These are phyloP conservation scores for Caenorhabditis briggsae DNA, from an alignment of 1,140 invertebrate genomes.

Conservation along the genomic window DNA sequence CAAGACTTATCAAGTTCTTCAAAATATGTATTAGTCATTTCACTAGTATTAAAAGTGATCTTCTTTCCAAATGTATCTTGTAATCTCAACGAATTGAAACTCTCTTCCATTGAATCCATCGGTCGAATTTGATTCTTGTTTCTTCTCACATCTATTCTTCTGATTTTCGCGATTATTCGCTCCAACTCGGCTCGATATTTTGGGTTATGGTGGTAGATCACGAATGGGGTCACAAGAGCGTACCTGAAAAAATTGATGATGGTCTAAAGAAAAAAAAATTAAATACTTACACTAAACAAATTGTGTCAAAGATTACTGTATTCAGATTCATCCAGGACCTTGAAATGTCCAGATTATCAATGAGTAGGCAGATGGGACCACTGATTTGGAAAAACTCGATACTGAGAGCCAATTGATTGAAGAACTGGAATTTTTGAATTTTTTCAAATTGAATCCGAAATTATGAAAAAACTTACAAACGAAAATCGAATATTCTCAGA, in stretches of 20 bases:
- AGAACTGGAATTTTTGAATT: constrained; percentile 3
- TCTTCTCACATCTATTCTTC: background rate
- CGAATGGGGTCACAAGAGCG: constrained; percentile 24
- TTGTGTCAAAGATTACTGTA: constrained; percentile 22
- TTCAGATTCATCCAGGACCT: constrained; percentile 38
- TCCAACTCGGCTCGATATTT: constrained; percentile 1
- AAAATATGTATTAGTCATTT: background rate
- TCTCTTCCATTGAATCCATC: background rate
- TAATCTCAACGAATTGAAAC: constrained; percentile 13
- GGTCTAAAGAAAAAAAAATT: background rate
- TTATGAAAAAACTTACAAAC: background rate
- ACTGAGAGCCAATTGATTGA: constrained; percentile 15
- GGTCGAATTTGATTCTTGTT: background rate
- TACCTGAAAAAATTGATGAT: background rate
- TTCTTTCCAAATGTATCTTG: constrained; percentile 43
- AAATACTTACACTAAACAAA: background rate
- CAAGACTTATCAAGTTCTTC: constrained; percentile 4
- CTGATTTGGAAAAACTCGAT: constrained; percentile 27
- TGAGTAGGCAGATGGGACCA: constrained; percentile 8
- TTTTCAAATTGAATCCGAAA: too few species aligned
- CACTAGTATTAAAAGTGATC: constrained; percentile 5
- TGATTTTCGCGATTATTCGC: background rate
- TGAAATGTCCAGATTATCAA: constrained; percentile 11
- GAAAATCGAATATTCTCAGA: constrained; percentile 29
- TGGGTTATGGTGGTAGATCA: constrained; percentile 24